Base-by-base conservation (phyloP, 2,113 vertebrate species). In the Atrichornis clamosus region DNA sequence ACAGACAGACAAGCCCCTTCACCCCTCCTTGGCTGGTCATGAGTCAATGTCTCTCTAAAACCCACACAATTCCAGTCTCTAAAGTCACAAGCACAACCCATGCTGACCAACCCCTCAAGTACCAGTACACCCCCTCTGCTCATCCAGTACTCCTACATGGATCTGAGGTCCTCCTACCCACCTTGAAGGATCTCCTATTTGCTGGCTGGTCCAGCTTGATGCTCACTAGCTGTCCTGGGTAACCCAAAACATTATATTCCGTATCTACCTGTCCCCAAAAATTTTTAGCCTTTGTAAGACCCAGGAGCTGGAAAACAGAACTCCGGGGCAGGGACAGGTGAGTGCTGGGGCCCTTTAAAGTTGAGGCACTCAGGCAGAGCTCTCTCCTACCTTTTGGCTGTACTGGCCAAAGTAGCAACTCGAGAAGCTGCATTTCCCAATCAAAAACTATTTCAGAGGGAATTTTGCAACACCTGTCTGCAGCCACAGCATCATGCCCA, bases 401-500 rank as follows among this genome's bases (percentile, higher is more conserved):
- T 27, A 44, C 26, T 27, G 32, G 9, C 52, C 49, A 41, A 7
- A 49, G 15, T 0, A 49, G 27, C 18, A 39, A 33, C 11, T 52
- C 0, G 0, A 76, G 52, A 65, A 65, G 42, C 19, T 35, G 19
- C 42, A 67, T n/a, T 49, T 58, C 81, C 27, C 12, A 69, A 46
- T 28, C 22, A 39, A 28, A 68, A 59, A 12, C 5, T 32, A 10
- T 15, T 60, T 60, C 46, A 44, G 37, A 68, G 27, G 10, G 17
- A 44, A 44, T 68, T 76, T 76, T 59, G 26, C 26, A 68, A 58
- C 26, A 30, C 35, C 9, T 42, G 16, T 10, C 50, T 30, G 24
- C 35, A 75, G 52, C 9, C 33, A 52, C 1, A 0, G 8, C 19
- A 28, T 1, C 15, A 23, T 3, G 1, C 49, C 44, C 21, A 35